These are phyloP conservation scores for Cantharis lateralis DNA, from an alignment of 2,888 invertebrate species.

Conservation along the genomic window DNA sequence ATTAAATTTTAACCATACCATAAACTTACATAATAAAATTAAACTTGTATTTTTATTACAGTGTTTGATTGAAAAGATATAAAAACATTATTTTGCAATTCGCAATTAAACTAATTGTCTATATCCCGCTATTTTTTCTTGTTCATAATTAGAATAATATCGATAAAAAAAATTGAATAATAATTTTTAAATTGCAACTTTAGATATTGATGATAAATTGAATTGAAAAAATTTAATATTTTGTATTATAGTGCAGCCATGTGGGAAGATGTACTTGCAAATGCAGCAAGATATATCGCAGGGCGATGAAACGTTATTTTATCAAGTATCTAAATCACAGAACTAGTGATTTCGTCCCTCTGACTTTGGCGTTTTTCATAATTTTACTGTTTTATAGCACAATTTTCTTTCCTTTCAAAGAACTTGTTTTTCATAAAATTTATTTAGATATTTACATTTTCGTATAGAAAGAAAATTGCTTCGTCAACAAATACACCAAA, in stretches of 20 bases:
- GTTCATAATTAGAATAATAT: too few relatives aligned
- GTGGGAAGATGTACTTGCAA: neutral
- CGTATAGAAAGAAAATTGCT: neutral
- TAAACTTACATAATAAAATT: too few relatives aligned
- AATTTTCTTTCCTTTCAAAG: conserved; percentile 8
- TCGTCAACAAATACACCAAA: neutral
- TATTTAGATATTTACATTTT: neutral
- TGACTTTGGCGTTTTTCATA: conserved; percentile 15
- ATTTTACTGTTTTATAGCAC: conserved; percentile 23
- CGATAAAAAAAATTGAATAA: too few relatives aligned
- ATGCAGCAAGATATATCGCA: neutral
- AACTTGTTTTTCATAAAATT: conserved; percentile 13
- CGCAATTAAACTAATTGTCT: too few relatives aligned
- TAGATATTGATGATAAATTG: neutral
- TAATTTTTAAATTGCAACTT: neutral
- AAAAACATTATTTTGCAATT: too few relatives aligned
- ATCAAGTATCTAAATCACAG: neutral
- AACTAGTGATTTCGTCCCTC: neutral
- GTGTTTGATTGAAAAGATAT: too few relatives aligned
- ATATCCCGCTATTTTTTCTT: too few relatives aligned
- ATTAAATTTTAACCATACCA: too few relatives aligned
- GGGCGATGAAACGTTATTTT: neutral
- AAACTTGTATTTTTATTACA: too few relatives aligned
- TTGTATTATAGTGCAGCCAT: neutral
- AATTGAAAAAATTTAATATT: neutral